Conservation (phyloP, 2,797 vertebrate species). For the Microctenopoma steveboyesi region DNA sequence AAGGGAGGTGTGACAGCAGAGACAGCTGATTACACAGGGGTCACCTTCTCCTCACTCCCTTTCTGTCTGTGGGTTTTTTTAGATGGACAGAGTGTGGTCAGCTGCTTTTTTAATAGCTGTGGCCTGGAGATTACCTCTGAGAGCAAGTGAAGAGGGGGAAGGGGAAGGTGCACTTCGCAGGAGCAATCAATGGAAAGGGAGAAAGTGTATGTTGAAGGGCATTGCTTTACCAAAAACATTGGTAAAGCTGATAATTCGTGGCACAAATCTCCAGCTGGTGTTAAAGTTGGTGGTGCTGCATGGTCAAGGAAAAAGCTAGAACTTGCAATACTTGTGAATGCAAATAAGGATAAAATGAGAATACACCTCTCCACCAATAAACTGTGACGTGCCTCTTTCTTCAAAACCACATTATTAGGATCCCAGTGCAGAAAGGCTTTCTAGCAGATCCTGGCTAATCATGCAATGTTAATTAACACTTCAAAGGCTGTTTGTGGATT, state of each 20-base stretch:
- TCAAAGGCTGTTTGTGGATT: conserved; percentile 54
- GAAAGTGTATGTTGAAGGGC: background rate
- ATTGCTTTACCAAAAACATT: background rate
- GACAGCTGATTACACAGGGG: conserved; percentile 47
- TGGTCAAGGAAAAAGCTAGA: conserved; percentile 44
- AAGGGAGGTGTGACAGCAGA: conserved; percentile 19
- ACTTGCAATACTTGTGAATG: conserved; percentile 42
- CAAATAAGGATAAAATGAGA: conserved; percentile 21
- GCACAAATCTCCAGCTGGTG: conserved; percentile 42
- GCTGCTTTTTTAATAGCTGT: conserved; percentile 8
- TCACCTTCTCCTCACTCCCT: conserved; percentile 5
- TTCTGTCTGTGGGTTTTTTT: conserved; percentile 20
- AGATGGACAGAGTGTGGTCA: conserved; percentile 17
- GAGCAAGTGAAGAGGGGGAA: conserved; percentile 2
- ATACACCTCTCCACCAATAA: conserved; percentile 33
- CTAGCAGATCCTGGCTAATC: conserved; percentile 48
- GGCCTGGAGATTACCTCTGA: conserved; percentile 34
- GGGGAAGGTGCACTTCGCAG: background rate
- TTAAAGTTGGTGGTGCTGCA: conserved; percentile 45
- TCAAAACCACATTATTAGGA: conserved; percentile 27
- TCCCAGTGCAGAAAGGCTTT: conserved; percentile 35
- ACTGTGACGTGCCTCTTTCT: conserved; percentile 21
- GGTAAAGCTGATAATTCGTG: conserved; percentile 27
- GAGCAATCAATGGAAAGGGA: background rate
- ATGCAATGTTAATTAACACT: conserved; percentile 28